Conservation (phyloP, 1,140 invertebrate species). For the Ceratoteleas bidentatus region DNA sequence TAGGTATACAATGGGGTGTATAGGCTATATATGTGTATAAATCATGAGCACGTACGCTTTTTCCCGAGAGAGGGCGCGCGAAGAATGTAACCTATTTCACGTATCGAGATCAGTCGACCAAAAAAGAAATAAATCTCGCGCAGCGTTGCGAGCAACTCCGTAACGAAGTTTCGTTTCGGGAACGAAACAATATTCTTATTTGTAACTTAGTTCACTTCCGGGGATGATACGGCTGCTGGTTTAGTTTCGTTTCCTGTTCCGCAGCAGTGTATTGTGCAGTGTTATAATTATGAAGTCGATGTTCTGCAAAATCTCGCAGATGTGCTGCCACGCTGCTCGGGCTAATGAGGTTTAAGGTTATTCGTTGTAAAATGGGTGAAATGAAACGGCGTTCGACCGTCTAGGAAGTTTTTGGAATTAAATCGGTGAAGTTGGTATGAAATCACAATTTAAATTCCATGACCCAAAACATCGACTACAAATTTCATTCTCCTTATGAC, state of each 20-base stretch:
- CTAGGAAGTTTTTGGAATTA: too few species aligned
- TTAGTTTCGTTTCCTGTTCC: conserved; percentile 31
- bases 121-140: conserved; percentile 17
- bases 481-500: too few species aligned
- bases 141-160: conserved; percentile 24
- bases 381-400: too few species aligned
- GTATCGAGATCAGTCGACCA: not conserved
- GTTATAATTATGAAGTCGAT: conserved; percentile 34
- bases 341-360: too few species aligned
- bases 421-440: too few species aligned
- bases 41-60: too few species aligned
- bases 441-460: too few species aligned
- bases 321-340: too few species aligned
- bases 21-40: too few species aligned
- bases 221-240: conserved; percentile 24
- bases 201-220: conserved; percentile 41
- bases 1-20: too few species aligned
- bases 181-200: conserved; percentile 43
- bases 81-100: conserved; percentile 3
- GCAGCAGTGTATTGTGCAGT: conserved; percentile 22
- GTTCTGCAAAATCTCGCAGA: conserved; percentile 1
- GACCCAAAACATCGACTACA: too few species aligned
- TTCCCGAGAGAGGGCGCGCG: not conserved
- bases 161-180: conserved; percentile 41
- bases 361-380: too few species aligned